Evolutionary conservation across 2,797 vertebrate genomes (phyloP), one percentile per base, ranked within the genome.

Genomic region (Lophius americanus): DNA sequence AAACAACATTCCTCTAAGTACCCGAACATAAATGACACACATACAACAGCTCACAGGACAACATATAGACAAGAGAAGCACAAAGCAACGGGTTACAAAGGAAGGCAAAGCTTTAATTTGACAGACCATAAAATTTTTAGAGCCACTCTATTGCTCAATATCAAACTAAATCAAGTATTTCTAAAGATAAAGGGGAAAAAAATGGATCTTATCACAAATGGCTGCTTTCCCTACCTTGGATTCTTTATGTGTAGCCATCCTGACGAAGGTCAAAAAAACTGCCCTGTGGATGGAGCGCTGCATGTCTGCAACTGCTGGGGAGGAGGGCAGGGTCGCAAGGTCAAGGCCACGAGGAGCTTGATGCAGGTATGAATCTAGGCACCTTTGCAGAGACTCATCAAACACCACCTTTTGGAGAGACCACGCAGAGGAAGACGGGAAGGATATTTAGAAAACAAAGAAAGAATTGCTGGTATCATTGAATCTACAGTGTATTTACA

Each of bases 231-330:
- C 54, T 46, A 98, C 98, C 95, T 96, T 98, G 69, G 97, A 99
- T 83, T 99, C 98, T 77, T 97, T 99, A 84, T 98, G 96, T 0
- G 98, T 98, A 61, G 98, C 96, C 96, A 97, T 99, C 51, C 97
- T 93, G 62, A 99, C 95, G 85, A 98, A 98, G 37, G 95, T 95
- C 78, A 99, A 91, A 84, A 99, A 99, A 71, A 98, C 81, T 0
- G 78, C 85, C 9, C 77, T 92, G 69, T 98, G 96, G 41, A 99
- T 79, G 10, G 81, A 82, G 6, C 89, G 94, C 87, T 98, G 96
- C 83, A 93, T 83, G 32, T 95, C 92, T 0, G 87, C 86, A 60
- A 95, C 93, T 0, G 93, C 93, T 0, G 92, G 89, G 5, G 93
- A 92, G 0, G 91, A 85, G 2, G 94, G 89, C 37, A 85, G 57